Evolutionary conservation across 2,797 vertebrate genomes (phyloP).

Genomic region (Momotus momota): DNA sequence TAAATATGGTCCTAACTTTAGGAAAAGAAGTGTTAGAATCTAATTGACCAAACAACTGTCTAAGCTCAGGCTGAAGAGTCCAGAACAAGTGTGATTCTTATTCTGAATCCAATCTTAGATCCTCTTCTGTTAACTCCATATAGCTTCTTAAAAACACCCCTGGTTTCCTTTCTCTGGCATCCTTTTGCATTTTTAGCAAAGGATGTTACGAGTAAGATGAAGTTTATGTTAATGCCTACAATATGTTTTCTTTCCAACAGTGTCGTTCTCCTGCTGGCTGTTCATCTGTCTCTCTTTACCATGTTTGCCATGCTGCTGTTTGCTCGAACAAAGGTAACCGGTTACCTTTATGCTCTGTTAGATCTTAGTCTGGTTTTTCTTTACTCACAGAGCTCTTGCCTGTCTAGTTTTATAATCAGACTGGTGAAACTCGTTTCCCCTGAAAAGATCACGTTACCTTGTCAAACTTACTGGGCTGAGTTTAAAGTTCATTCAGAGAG

Average conservation of each 20-base stretch:
- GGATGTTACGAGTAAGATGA: neutral
- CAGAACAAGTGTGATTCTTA: neutral
- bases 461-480: neutral
- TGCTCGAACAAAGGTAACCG: constrained; percentile 85
- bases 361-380: neutral
- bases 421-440: neutral
- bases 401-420: neutral
- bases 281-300: constrained; percentile 93
- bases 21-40: neutral
- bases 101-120: neutral
- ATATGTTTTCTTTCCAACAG: constrained; percentile 66
- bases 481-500: neutral
- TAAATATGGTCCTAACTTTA: neutral
- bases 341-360: neutral
- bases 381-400: neutral
- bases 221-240: neutral
- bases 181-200: neutral
- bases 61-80: neutral
- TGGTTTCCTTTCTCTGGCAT: neutral
- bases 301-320: constrained; percentile 96
- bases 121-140: neutral
- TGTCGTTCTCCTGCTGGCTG: constrained; percentile 87
- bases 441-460: neutral
- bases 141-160: neutral
- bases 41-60: neutral